phyloP scores from a whole-genome alignment of 2,113 vertebrate species.

The Corythoichthys intestinalis region DNA sequence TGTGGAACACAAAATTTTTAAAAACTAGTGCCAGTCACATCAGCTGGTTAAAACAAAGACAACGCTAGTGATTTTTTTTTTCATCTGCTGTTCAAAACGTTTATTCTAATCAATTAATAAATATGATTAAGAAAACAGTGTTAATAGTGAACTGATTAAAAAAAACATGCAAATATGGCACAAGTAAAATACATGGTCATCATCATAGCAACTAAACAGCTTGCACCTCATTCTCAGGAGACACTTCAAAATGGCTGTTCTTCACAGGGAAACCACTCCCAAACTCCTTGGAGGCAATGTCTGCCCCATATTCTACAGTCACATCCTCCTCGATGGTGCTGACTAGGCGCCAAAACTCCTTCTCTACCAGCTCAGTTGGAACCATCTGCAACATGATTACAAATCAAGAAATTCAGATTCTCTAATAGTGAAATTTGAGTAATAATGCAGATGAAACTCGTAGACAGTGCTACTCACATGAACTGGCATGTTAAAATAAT shows the following conservation, averaged over 20 bases:
- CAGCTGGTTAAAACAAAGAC: not conserved
- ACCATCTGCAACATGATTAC: slow-evolving; percentile 81
- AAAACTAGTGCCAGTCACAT: not conserved
- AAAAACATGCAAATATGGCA: not conserved
- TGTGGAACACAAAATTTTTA: slow-evolving; percentile 40
- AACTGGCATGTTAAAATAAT: slow-evolving; percentile 99
- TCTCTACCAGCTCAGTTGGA: slow-evolving; percentile 95
- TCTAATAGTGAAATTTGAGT: not conserved
- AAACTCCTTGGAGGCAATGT: slow-evolving; percentile 97
- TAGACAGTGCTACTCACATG: slow-evolving; percentile 79
- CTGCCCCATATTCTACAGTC: slow-evolving; percentile 95
- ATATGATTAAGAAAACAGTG: not conserved
- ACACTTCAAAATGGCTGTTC: slow-evolving; percentile 82
- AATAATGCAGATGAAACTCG: not conserved
- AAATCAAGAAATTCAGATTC: not conserved
- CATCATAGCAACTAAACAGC: not conserved
- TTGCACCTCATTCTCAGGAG: slow-evolving; percentile 87
- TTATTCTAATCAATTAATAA: not conserved
- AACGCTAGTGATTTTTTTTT: not conserved
- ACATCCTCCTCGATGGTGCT: slow-evolving; percentile 98
- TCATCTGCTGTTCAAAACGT: not conserved
- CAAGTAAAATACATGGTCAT: not conserved
- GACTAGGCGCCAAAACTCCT: slow-evolving; percentile 96
- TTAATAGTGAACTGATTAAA: not conserved
- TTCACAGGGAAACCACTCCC: slow-evolving; percentile 94